Percentiles rank a stretch among this genome's conserved stretches.
Conservation (phyloP, 2,797 vertebrate species). For the Enteromius radiatus region DNA sequence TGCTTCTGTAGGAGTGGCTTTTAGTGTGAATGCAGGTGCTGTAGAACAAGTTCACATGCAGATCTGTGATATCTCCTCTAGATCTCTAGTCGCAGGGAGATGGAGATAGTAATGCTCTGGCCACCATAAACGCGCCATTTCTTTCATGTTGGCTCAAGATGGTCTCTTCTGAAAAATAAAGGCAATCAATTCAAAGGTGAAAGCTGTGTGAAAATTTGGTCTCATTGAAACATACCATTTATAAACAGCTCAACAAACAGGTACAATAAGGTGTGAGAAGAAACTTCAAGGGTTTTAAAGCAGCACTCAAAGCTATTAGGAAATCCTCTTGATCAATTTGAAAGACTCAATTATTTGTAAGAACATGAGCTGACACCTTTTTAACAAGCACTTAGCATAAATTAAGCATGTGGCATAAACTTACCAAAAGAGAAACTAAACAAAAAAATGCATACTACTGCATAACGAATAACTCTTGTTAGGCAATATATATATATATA, state of each 20-base stretch:
- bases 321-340: constrained; percentile 43
- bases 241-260: constrained; percentile 27
- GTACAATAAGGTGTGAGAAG: constrained; percentile 18
- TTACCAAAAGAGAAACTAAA: neutral
- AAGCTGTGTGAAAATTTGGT: constrained; percentile 33
- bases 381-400: constrained; percentile 19
- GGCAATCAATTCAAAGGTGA: constrained; percentile 46
- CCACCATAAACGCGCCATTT: neutral
- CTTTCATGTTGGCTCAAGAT: constrained; percentile 44
- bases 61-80: constrained; percentile 7
- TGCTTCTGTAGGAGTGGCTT: neutral
- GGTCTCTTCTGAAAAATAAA: constrained; percentile 26
- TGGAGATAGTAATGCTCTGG: neutral
- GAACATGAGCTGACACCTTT: constrained; percentile 24
- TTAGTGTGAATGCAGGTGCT: neutral
- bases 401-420: neutral
- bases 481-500: too few relatives aligned
- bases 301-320: constrained; percentile 31
- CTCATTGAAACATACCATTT: constrained; percentile 27
- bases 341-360: constrained; percentile 30
- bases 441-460: neutral
- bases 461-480: neutral
- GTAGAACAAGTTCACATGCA: neutral
- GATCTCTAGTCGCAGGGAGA: constrained; percentile 14
- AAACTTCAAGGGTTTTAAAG: constrained; percentile 34